Conservation (phyloP, 2,888 invertebrate species). For the Ganaspis brasiliensis region DNA sequence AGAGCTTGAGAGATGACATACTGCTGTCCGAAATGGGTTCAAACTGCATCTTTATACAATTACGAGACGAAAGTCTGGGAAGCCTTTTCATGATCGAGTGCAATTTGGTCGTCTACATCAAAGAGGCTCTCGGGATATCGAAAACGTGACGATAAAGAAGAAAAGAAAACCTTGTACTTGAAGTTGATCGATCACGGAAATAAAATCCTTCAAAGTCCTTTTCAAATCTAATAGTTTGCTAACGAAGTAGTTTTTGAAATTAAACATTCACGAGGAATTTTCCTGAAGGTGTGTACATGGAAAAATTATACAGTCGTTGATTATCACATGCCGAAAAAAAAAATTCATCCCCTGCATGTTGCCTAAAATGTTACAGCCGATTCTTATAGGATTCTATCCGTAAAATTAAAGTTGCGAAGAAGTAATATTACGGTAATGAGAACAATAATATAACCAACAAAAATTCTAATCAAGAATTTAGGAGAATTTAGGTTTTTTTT, state of each 20-base stretch:
- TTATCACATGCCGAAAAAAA: no score
- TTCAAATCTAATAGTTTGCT: neutral
- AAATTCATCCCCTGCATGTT: no score
- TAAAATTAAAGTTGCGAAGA: no score
- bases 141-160: slow-evolving; percentile 30
- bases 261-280: no score
- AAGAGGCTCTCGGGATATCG: slow-evolving; percentile 38
- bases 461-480: no score
- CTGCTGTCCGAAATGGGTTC: neutral
- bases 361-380: no score
- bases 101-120: slow-evolving; percentile 36
- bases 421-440: no score
- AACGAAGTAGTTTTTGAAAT: neutral
- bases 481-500: no score
- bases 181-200: slow-evolving; percentile 46
- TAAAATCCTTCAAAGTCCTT: slow-evolving; percentile 1
- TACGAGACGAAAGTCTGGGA: neutral
- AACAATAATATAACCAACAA: no score
- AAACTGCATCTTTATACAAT: slow-evolving; percentile 10
- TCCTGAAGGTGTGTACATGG: no score
- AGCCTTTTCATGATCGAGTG: slow-evolving; percentile 30
- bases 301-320: no score
- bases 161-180: slow-evolving; percentile 44
- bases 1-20: neutral
- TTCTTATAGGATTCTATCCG: no score